Evolutionary conservation across 1,140 invertebrate species (phyloP).

Genomic region (Drosophila chauvacae): DNA sequence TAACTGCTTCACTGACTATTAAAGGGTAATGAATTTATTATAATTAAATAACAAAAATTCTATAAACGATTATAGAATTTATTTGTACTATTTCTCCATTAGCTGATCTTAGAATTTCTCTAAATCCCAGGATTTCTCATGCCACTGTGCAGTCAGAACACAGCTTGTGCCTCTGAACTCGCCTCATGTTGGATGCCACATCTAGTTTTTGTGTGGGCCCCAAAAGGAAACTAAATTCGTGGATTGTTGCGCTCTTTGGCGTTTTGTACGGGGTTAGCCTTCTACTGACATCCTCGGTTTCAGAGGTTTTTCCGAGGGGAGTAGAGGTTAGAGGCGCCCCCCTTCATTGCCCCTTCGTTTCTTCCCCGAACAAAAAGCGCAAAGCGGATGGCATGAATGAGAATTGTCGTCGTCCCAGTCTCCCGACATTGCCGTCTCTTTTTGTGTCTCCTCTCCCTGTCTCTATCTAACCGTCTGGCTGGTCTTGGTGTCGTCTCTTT

Average conservation of each 20-base stretch:
- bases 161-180: conserved; percentile 45
- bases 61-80: fast-evolving
- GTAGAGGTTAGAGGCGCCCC: conserved; percentile 9
- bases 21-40: neutral
- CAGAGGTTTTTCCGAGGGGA: conserved; percentile 28
- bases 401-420: conserved; percentile 61
- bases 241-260: conserved; percentile 76
- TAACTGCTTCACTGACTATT: neutral
- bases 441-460: conserved; percentile 18
- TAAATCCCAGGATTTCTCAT: neutral
- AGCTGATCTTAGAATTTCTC: neutral
- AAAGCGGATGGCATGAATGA: conserved; percentile 60
- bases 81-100: neutral
- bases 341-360: neutral
- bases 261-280: conserved; percentile 61
- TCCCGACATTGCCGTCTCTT: conserved; percentile 41
- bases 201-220: conserved; percentile 58
- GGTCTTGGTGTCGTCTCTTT: conserved; percentile 18
- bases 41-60: too few relatives aligned
- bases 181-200: conserved; percentile 40
- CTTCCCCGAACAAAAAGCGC: conserved; percentile 39
- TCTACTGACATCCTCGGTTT: conserved; percentile 49
- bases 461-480: conserved; percentile 28
- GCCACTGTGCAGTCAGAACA: conserved; percentile 5
- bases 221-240: conserved; percentile 79